Conservation (phyloP, 2,888 invertebrate genomes). For the Pristionchus mayeri region DNA sequence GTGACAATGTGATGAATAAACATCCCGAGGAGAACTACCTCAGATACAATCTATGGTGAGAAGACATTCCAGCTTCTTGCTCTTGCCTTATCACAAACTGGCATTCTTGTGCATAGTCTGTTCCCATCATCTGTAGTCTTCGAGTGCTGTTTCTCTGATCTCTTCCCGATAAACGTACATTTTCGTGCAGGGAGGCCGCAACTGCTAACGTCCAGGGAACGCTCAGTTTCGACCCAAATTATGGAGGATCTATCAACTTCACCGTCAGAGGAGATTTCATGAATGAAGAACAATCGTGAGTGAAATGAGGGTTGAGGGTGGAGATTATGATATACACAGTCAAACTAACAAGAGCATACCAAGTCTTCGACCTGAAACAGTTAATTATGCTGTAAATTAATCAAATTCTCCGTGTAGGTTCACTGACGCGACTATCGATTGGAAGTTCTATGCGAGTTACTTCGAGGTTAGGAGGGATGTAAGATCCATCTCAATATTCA, state of each 20-base stretch:
- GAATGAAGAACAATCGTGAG: conserved; percentile 19
- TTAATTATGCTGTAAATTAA: no score
- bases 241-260: not conserved
- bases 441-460: conserved; percentile 9
- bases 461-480: not conserved
- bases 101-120: not conserved
- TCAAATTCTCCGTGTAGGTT: not conserved
- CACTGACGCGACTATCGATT: not conserved
- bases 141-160: not conserved
- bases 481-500: not conserved
- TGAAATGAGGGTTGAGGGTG: no score
- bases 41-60: conserved; percentile 3
- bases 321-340: no score
- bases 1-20: conserved; percentile 30
- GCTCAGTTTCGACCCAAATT: conserved; percentile 21
- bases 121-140: not conserved
- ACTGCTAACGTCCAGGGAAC: not conserved
- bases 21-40: not conserved
- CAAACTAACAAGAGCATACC: no score
- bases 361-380: no score
- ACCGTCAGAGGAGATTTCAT: conserved; percentile 36
- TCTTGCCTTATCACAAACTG: not conserved
- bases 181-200: conserved; percentile 3
- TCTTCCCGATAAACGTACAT: not conserved
- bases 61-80: not conserved